Conservation (phyloP, 2,113 vertebrate genomes). For the Ailurus styani region DNA sequence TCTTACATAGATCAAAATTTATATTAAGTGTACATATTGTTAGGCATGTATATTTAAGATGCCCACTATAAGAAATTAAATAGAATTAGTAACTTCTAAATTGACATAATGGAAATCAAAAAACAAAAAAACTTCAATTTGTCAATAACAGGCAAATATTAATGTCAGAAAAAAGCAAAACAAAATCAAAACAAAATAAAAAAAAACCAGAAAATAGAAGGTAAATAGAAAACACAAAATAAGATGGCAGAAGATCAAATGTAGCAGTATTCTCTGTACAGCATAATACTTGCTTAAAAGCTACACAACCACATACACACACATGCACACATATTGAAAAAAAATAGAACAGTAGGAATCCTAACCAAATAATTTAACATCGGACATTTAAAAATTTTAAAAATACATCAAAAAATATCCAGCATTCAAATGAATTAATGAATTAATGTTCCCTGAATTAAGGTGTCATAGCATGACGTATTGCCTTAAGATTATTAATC, state of each 20-base stretch:
- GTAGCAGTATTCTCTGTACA: neutral
- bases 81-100: neutral
- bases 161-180: neutral
- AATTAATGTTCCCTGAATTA: neutral
- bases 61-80: neutral
- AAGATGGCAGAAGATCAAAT: neutral
- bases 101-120: neutral
- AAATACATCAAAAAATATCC: neutral
- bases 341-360: neutral
- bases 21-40: neutral
- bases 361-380: neutral
- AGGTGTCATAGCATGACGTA: neutral
- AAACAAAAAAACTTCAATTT: neutral
- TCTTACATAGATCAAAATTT: neutral
- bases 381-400: neutral
- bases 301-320: neutral
- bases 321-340: neutral
- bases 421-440: neutral
- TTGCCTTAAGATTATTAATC: neutral
- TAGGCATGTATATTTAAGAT: neutral
- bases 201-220: neutral
- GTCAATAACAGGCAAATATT: neutral
- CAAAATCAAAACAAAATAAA: no score
- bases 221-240: neutral
- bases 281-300: neutral